A percentile compares a stretch with the other conserved stretches of the same genome.
Conservation (phyloP, 2,113 vertebrate genomes). For the Mionectes macconnelli region DNA sequence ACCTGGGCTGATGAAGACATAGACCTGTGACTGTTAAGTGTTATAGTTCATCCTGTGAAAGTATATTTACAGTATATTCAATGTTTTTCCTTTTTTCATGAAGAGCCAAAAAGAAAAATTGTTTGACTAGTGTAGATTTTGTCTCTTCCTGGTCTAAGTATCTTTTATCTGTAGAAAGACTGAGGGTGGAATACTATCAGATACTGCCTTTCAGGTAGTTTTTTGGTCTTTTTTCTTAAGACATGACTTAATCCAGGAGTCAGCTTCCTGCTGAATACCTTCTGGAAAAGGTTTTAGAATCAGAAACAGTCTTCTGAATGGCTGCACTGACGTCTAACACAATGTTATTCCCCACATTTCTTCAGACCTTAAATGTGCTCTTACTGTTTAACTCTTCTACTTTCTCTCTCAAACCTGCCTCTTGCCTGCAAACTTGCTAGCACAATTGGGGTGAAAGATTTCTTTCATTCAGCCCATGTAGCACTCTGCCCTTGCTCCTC, state of each 20-base stretch:
- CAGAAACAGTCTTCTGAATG: not conserved
- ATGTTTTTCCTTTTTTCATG: not conserved
- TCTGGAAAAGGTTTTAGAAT: not conserved
- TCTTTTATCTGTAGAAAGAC: not conserved
- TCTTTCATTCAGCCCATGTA: not conserved
- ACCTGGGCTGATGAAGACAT: not conserved
- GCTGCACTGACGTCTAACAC: not conserved
- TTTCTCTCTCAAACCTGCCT: not conserved
- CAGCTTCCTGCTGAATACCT: not conserved
- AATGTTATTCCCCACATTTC: not conserved
- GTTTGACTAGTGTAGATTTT: not conserved
- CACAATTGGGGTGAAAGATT: not conserved
- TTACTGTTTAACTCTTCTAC: not conserved
- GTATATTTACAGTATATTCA: not conserved
- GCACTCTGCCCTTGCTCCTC: not conserved
- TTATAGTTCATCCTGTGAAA: not conserved
- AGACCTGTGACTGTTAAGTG: not conserved
- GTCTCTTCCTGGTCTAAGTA: not conserved
- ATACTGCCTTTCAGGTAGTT: not conserved
- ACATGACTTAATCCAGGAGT: not conserved
- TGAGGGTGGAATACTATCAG: not conserved
- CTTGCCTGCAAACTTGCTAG: not conserved
- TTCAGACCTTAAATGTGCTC: not conserved
- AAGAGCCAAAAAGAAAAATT: not conserved
- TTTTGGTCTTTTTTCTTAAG: not conserved